phyloP scores from a whole-genome alignment of 2,888 invertebrate genomes.

The Bunonema sp. region DNA sequence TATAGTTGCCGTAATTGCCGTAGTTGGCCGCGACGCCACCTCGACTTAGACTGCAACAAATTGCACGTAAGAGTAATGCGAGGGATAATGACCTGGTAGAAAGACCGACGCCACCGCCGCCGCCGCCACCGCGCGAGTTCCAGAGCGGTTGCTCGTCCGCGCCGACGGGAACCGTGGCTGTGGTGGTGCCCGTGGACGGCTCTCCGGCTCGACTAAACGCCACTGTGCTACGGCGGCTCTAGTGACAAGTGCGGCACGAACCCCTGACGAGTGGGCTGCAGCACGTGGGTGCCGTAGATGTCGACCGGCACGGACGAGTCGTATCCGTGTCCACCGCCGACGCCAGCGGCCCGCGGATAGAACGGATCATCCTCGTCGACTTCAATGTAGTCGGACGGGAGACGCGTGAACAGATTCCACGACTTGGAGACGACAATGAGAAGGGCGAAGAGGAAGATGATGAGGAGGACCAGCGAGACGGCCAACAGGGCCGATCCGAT shows the following conservation, averaged over 20 bases:
- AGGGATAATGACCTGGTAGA: too few species aligned
- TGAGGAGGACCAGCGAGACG: slow-evolving; percentile 24
- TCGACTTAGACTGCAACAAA: too few species aligned
- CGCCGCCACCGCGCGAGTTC: too few species aligned
- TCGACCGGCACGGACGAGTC: slow-evolving; percentile 38
- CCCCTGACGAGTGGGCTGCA: slow-evolving; percentile 20
- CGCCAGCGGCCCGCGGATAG: slow-evolving; percentile 24
- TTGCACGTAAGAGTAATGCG: too few species aligned
- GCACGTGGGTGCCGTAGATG: slow-evolving; percentile 42
- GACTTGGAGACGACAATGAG: slow-evolving; percentile 34
- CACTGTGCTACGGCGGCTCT: not conserved
- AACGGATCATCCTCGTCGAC: slow-evolving; percentile 43
- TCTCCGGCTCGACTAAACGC: slow-evolving; percentile 19
- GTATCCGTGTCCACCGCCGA: too few species aligned
- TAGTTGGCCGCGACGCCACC: too few species aligned
- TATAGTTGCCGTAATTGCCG: too few species aligned
- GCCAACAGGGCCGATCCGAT: slow-evolving; percentile 23
- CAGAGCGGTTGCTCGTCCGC: slow-evolving; percentile 16
- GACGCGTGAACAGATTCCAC: slow-evolving; percentile 32
- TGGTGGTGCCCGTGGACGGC: slow-evolving; percentile 28
- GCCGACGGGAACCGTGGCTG: slow-evolving; percentile 13
- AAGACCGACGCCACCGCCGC: too few species aligned
- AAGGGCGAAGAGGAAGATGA: slow-evolving; percentile 27
- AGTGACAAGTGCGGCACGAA: not conserved
- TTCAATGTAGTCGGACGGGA: slow-evolving; percentile 34